A percentile compares a stretch with the other conserved stretches of the same genome.
These are phyloP conservation scores for Neofelis nebulosa DNA, from an alignment of 2,113 vertebrate genomes.

Conservation along the genomic window DNA sequence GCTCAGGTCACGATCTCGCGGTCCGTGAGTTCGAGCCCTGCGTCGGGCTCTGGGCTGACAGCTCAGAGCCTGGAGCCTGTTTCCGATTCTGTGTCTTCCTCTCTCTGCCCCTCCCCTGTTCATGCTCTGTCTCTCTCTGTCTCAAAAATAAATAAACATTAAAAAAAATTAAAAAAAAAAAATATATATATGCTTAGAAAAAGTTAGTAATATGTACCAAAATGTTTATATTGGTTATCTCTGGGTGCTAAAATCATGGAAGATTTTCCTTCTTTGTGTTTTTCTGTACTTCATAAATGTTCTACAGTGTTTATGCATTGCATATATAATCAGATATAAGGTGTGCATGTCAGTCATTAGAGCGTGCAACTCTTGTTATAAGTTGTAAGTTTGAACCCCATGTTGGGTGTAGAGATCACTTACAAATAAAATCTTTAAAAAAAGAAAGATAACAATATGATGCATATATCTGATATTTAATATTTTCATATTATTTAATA, in stretches of 20 bases:
- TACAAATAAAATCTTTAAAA: not conserved
- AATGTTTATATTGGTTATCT: slow-evolving; percentile 33
- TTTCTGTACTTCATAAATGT: slow-evolving; percentile 27
- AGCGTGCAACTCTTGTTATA: not conserved
- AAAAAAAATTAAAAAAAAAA: not conserved
- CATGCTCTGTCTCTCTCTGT: no score
- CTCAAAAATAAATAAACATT: no score
- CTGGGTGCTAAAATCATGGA: not conserved
- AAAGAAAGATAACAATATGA: not conserved
- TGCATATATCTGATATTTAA: not conserved
- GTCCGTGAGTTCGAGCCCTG: no score
- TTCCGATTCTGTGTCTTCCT: no score
- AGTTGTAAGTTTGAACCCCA: not conserved
- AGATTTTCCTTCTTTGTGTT: not conserved
- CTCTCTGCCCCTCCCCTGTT: no score
- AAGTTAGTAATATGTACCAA: not conserved
- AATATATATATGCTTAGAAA: not conserved
- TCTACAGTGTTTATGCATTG: not conserved
- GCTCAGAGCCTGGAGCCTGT: no score
- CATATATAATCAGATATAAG: slow-evolving; percentile 12
- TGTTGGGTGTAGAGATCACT: not conserved
- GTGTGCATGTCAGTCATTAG: not conserved
- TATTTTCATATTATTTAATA: not conserved
- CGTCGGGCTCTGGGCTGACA: no score
- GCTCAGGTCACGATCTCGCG: no score